Base-by-base conservation (phyloP, 1,140 invertebrate species). In the Bombus huntii region DNA sequence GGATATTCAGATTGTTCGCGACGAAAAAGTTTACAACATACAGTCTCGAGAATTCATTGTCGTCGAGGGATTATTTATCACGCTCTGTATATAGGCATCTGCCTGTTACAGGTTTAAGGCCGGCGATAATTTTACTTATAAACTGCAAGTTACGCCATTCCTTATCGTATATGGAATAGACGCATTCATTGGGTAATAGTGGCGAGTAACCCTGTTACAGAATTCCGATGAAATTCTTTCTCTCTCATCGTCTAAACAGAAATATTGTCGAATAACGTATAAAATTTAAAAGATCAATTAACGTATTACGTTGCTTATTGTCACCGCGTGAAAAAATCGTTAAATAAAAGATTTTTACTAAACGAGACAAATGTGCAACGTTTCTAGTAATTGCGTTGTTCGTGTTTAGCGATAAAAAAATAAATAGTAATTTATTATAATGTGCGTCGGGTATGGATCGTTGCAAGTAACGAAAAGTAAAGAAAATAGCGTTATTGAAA, bases 101-200 rank as follows among this genome's bases (percentile, higher is more conserved):
- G 6, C 22, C 2, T 4, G 31, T 68, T 68, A 37, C 12, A 68
- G 31, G 42, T 53, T 53, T 53, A 53, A 53, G 47, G 47, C 47
- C 47, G 47, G 8, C 47, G 47, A 31, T 77, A 44, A 71, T 71
- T 28, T 53, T 42, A n/a, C 25, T 42, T 62, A 15, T 62, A 42
- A 53, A 47, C n/a, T 34, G n/a, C 22, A 22, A 66, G 37, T 31
- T 66, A 44, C 28, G 42, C 10, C 22, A 9, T 34, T 79, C 42
- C 77, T 66, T 79, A 47, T 68, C 77, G 25, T 34, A 44, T 34
- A 70, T 57, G 47, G 25, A 37, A 65, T n/a, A 31, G n/a, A 42
- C 42, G 10, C 22, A 34, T 47, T 44, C 12, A 68, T 66, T 44
- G 12, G 25, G 4, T n/a, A 62, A 62, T n/a, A 13, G 28, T 62